phyloP scores from a whole-genome alignment of 2,797 vertebrate species.

The Micrastur ruficollis region DNA sequence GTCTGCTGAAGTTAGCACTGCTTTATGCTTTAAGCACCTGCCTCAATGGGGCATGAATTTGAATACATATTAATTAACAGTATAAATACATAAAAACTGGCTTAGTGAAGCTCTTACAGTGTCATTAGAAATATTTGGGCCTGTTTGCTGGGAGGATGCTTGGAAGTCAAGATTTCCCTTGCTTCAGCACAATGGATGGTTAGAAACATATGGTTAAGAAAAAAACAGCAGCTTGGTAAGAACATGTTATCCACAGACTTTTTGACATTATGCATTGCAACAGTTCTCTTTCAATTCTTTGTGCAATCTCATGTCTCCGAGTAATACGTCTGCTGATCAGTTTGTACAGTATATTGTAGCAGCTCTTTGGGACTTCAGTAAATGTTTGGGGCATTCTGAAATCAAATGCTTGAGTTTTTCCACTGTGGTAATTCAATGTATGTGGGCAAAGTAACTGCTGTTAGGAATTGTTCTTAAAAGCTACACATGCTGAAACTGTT shows the following conservation, averaged over 20 bases:
- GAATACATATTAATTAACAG: neutral
- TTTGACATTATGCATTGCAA: neutral
- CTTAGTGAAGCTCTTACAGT: neutral
- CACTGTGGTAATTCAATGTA: neutral
- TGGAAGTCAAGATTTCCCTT: neutral
- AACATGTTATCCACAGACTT: fast-evolving
- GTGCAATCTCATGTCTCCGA: neutral
- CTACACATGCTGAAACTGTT: neutral
- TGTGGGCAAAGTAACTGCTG: neutral
- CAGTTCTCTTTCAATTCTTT: neutral
- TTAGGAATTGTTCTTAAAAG: neutral
- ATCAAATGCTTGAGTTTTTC: neutral
- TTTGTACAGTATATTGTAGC: neutral
- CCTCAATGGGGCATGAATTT: neutral
- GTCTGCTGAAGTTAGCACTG: neutral
- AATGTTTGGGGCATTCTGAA: neutral
- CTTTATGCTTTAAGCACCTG: neutral
- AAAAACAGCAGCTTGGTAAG: neutral
- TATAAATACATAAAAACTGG: neutral
- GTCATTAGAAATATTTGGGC: neutral
- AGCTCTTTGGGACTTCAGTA: neutral
- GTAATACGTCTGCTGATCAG: neutral
- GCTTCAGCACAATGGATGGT: neutral
- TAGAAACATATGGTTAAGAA: neutral
- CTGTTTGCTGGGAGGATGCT: neutral